Evolutionary conservation across 2,888 invertebrate species (phyloP).

Genomic region (Nephrotoma guestfalica): DNA sequence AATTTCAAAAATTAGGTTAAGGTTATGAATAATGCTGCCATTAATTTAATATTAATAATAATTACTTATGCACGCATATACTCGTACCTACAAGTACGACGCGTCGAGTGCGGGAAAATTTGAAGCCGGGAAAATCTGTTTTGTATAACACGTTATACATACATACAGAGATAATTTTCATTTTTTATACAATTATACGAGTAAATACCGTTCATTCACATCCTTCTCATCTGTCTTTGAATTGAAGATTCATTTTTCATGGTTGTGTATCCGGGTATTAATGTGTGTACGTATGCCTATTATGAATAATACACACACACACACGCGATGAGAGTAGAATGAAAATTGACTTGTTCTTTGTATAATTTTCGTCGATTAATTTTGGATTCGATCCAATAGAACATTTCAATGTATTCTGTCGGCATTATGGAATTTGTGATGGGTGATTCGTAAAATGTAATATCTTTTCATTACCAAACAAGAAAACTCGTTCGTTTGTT

Average conservation of each 20-base stretch:
- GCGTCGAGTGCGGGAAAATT: neutral
- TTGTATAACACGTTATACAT: neutral
- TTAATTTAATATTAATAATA: neutral
- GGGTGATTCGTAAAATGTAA: neutral
- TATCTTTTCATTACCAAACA: neutral
- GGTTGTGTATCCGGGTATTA: neutral
- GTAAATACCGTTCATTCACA: neutral
- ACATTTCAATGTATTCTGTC: neutral
- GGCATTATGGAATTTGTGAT: neutral
- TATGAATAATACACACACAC: neutral
- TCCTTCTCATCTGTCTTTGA: neutral
- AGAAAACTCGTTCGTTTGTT: neutral
- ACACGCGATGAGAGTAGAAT: neutral
- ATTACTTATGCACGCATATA: neutral
- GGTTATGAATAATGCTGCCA: neutral
- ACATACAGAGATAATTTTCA: neutral
- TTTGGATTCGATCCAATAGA: neutral
- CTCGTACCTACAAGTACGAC: neutral
- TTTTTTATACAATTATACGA: neutral
- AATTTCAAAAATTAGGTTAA: neutral
- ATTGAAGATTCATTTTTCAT: neutral
- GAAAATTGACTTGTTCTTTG: neutral
- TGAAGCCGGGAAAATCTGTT: neutral
- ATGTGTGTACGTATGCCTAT: neutral
- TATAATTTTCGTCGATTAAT: neutral